These are phyloP conservation scores for Pseudomugil tenellus DNA, from an alignment of 2,797 vertebrate genomes.

Conservation along the genomic window DNA sequence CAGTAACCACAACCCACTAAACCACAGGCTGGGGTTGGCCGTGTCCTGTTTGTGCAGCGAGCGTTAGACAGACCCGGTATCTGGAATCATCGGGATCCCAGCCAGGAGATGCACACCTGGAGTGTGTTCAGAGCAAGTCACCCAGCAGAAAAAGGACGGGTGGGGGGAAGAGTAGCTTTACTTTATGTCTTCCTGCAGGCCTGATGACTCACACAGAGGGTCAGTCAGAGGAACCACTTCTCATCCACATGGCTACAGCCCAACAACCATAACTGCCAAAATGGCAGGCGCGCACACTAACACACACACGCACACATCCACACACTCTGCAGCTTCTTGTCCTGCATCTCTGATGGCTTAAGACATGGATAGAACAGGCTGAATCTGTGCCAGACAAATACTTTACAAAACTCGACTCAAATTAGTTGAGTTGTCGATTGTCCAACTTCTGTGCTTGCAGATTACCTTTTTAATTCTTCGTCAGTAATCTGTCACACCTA, in stretches of 20 bases:
- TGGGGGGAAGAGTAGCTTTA: slow-evolving; percentile 11
- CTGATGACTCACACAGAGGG: slow-evolving; percentile 56
- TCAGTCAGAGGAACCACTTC: slow-evolving; percentile 29
- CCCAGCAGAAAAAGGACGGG: slow-evolving; percentile 10
- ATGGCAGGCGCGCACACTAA: no score
- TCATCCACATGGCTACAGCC: slow-evolving; percentile 40
- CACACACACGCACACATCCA: no score
- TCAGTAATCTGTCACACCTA: no score
- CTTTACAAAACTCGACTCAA: no score
- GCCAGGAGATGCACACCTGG: neutral
- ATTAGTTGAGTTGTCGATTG: no score
- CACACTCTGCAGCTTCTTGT: no score
- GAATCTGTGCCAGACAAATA: no score
- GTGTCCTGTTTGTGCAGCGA: slow-evolving; percentile 19
- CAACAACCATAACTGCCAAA: slow-evolving; percentile 28
- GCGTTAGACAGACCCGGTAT: no score
- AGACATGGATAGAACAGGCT: slow-evolving; percentile 5
- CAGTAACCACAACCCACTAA: slow-evolving; percentile 45
- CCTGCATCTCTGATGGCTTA: neutral
- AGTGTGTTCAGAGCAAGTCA: no score
- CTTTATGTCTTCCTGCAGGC: slow-evolving; percentile 4
- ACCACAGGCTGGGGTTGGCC: slow-evolving; percentile 51
- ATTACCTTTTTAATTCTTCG: no score
- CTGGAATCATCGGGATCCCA: no score
- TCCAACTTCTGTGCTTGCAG: no score